phyloP scores from a whole-genome alignment of 2,113 vertebrate species.

The Oxyura jamaicensis region DNA sequence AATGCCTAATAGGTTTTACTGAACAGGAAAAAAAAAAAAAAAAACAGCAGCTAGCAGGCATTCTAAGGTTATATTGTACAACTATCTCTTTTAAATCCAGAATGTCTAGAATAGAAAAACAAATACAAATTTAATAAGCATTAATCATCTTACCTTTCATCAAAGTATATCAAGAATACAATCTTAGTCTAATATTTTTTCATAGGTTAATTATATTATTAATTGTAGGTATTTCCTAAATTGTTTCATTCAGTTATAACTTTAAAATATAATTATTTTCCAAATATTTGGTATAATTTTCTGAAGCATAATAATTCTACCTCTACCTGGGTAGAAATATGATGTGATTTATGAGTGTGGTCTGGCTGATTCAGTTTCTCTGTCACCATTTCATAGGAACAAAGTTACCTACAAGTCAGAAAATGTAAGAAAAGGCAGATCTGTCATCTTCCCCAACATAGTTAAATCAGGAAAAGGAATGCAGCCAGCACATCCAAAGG shows the following conservation, averaged over 20 bases:
- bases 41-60: neutral
- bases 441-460: neutral
- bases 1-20: neutral
- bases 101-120: neutral
- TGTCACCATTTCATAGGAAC: neutral
- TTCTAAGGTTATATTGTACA: neutral
- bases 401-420: slow-evolving; percentile 31
- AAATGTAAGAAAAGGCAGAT: slow-evolving; percentile 22
- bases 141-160: neutral
- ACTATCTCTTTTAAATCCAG: neutral
- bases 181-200: neutral
- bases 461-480: slow-evolving; percentile 29
- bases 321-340: neutral
- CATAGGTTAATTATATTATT: neutral
- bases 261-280: neutral
- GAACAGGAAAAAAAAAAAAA: neutral
- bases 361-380: neutral
- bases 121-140: neutral
- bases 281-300: neutral
- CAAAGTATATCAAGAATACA: neutral
- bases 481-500: slow-evolving; percentile 10
- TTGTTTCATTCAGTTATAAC: neutral
- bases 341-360: neutral
- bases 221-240: neutral
- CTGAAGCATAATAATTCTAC: neutral